A percentile compares a stretch with the other conserved stretches of the same genome.
phyloP scores from a whole-genome alignment of 92 coral and sea anemone species.

The Parazoanthus darwini region DNA sequence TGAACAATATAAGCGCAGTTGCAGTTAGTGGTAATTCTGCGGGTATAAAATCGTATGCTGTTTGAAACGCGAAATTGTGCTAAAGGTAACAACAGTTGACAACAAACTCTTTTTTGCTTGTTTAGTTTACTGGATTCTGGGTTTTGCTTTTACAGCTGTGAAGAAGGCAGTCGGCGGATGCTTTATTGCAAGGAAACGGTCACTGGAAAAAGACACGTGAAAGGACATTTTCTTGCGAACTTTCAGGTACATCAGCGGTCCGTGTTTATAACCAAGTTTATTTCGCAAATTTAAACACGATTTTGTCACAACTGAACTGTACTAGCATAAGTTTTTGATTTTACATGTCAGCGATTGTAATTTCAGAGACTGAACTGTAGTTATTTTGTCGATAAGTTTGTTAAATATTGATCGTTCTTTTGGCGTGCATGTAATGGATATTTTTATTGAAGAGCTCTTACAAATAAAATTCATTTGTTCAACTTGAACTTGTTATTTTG shows the following conservation, averaged over 20 bases:
- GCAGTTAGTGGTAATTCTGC: no score
- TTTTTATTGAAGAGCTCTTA: neutral
- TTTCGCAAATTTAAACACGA: neutral
- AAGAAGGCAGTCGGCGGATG: neutral
- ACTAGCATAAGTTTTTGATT: neutral
- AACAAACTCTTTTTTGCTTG: slow-evolving; percentile 3
- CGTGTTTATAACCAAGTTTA: neutral
- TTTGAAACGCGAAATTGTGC: neutral
- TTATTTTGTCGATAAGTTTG: neutral
- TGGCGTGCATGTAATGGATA: neutral
- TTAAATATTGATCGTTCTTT: no score
- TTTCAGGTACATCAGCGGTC: neutral
- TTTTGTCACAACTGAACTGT: neutral
- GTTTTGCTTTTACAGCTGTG: neutral
- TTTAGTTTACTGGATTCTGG: neutral
- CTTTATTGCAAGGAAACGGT: slow-evolving; percentile 1
- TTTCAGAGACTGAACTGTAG: neutral
- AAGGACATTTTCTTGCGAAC: neutral
- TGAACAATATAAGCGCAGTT: no score
- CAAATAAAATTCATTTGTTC: neutral
- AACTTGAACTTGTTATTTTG: neutral
- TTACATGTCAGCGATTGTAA: neutral
- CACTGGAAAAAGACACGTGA: neutral
- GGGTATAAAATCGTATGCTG: no score
- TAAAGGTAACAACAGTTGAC: neutral